Evolutionary conservation across 2,888 invertebrate species (phyloP).

Genomic region (Sinhomidia bicolor): DNA sequence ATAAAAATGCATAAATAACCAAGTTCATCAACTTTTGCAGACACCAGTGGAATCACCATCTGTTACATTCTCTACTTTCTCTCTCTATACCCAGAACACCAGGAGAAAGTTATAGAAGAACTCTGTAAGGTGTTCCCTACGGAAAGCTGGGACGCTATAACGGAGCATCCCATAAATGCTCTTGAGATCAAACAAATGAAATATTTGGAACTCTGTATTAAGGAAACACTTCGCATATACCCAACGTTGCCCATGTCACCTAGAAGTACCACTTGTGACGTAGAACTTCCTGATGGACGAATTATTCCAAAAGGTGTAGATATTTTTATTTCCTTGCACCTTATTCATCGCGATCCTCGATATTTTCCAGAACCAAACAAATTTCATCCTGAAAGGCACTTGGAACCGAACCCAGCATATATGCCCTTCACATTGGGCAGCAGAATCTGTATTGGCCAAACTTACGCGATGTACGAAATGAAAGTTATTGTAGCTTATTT

Average conservation of each 20-base stretch:
- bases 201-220: conserved; percentile 40
- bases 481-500: conserved; percentile 38
- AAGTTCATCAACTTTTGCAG: too few relatives aligned
- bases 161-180: background rate
- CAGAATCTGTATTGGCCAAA: conserved; percentile 38
- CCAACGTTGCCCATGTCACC: conserved; percentile 26
- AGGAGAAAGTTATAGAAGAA: too few relatives aligned
- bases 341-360: background rate
- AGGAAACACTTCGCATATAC: conserved; percentile 18
- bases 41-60: conserved; percentile 2
- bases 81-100: conserved; percentile 4
- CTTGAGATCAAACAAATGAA: conserved; percentile 1
- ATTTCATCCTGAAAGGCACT: conserved; percentile 28
- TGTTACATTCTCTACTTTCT: background rate
- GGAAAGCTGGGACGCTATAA: too few relatives aligned
- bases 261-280: background rate
- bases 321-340: background rate
- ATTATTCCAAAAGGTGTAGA: conserved; percentile 16
- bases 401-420: background rate
- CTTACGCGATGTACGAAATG: conserved; percentile 25
- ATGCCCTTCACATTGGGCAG: conserved; percentile 34
- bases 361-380: too few relatives aligned
- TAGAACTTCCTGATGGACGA: background rate
- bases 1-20: too few relatives aligned
- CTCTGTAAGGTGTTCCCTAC: background rate